Evolutionary conservation across 2,113 vertebrate genomes (phyloP).

Genomic region (Oncorhynchus keta): DNA sequence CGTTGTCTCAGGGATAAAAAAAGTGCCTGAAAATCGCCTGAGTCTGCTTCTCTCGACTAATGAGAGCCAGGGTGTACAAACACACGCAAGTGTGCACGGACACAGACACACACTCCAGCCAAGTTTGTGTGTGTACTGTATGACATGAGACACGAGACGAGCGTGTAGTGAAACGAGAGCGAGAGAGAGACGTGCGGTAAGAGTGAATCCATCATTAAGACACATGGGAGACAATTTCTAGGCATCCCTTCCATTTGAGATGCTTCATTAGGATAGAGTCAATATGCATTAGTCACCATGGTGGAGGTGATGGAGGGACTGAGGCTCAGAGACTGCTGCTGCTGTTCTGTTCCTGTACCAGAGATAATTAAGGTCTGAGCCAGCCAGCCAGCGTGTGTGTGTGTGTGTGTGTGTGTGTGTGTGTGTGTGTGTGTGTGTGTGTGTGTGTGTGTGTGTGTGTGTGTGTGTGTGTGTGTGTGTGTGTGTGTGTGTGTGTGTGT

Average conservation of each 20-base stretch:
- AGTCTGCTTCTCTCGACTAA: constrained; percentile 31
- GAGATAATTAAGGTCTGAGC: constrained; percentile 53
- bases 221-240: constrained; percentile 49
- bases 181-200: constrained; percentile 3
- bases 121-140: constrained; percentile 9
- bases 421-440: too few relatives aligned
- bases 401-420: too few relatives aligned
- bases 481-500: constrained; percentile 7
- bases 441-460: too few relatives aligned
- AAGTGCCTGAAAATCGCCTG: neutral
- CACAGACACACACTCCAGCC: neutral
- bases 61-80: constrained; percentile 19
- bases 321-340: neutral
- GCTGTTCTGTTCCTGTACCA: constrained; percentile 13
- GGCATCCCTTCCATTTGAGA: constrained; percentile 51
- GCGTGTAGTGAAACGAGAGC: neutral
- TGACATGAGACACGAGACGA: constrained; percentile 6
- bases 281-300: constrained; percentile 65
- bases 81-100: too few relatives aligned
- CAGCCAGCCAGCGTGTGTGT: neutral
- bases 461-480: too few relatives aligned
- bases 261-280: constrained; percentile 67
- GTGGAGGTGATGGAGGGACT: neutral
- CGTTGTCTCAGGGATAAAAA: constrained; percentile 17
- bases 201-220: constrained; percentile 61